Conservation (phyloP, 2,888 invertebrate genomes). For the Heterodera filipjevi region DNA sequence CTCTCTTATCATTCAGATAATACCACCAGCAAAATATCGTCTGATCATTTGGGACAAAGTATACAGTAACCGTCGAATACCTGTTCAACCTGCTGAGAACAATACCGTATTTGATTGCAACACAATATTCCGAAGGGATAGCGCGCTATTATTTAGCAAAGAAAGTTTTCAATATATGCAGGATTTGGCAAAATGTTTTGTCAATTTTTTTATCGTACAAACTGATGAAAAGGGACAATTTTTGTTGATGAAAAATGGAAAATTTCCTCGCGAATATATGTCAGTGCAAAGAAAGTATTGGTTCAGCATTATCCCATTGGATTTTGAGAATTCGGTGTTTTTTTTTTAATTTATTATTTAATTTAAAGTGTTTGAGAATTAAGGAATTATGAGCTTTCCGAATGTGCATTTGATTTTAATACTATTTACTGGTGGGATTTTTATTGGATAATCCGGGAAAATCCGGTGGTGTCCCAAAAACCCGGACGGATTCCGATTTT, state of each 20-base stretch:
- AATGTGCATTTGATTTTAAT: too few species aligned
- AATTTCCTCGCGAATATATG: not conserved
- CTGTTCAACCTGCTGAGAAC: not conserved
- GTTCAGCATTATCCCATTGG: not conserved
- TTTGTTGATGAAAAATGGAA: not conserved
- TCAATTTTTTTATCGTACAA: not conserved
- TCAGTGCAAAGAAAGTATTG: not conserved
- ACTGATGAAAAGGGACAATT: not conserved
- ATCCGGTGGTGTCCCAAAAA: too few species aligned
- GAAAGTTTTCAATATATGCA: not conserved
- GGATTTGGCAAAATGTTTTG: conserved; percentile 10
- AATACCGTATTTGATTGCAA: not conserved
- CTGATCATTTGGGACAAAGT: conserved; percentile 5
- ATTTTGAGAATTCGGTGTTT: not conserved
- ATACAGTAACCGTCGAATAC: not conserved
- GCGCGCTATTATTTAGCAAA: not conserved
- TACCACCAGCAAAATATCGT: not conserved
- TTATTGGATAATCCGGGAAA: too few species aligned
- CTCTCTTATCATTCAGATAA: not conserved
- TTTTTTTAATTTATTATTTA: not conserved
- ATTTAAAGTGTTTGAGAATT: not conserved
- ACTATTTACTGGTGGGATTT: too few species aligned
- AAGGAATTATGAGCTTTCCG: too few species aligned
- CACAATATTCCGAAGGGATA: not conserved
- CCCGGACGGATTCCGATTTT: too few species aligned